Conservation (phyloP, 2,113 vertebrate genomes). For the Deroptyus accipitrinus region DNA sequence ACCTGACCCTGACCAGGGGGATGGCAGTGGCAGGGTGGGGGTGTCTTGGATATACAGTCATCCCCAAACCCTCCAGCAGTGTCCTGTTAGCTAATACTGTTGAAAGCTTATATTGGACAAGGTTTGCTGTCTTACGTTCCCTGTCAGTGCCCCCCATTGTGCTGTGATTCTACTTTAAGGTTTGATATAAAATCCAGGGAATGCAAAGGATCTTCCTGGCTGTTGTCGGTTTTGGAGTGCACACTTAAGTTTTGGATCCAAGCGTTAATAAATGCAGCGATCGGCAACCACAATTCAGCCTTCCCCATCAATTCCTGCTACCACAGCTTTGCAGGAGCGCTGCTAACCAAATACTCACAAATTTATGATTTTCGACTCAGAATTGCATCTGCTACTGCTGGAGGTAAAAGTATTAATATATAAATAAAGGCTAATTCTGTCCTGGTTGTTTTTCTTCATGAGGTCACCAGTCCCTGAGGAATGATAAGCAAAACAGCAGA, state of each 20-base stretch:
- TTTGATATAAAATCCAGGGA: slow-evolving; percentile 28
- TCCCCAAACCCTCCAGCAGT: not conserved
- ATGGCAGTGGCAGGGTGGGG: not conserved
- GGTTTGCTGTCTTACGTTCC: not conserved
- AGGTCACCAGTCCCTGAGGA: slow-evolving; percentile 43
- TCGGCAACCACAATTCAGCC: not conserved
- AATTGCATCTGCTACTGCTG: slow-evolving; percentile 25
- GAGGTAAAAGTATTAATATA: slow-evolving; percentile 58
- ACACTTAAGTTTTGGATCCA: not conserved
- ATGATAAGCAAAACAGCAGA: slow-evolving; percentile 55
- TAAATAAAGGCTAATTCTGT: slow-evolving; percentile 63
- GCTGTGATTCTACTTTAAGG: not conserved
- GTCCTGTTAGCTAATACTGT: not conserved
- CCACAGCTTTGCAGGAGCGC: not conserved
- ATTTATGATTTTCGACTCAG: slow-evolving; percentile 29
- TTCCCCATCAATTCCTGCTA: not conserved
- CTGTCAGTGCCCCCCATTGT: not conserved
- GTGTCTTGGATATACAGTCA: not conserved
- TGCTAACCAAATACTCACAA: slow-evolving; percentile 10
- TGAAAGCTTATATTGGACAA: not conserved
- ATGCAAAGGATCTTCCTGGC: not conserved
- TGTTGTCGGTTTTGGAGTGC: not conserved
- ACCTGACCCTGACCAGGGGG: not conserved
- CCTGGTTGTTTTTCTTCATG: slow-evolving; percentile 58
- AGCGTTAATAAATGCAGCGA: not conserved